Evolutionary conservation across 92 coral and sea anemone species (phyloP).

Genomic region (Galaxea fascicularis): DNA sequence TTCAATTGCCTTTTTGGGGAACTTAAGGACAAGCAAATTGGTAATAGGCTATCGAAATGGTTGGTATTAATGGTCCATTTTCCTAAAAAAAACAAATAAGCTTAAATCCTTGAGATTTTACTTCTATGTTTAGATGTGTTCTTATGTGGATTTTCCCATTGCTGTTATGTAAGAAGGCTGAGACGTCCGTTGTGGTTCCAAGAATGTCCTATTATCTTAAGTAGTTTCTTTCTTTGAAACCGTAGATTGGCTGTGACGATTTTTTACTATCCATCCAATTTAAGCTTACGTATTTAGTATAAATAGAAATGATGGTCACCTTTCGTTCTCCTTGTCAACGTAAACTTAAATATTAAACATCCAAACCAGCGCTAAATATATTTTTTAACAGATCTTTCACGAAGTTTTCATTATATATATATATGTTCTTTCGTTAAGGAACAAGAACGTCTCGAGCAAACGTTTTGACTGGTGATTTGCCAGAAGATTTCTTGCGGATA

Average conservation of each 20-base stretch:
- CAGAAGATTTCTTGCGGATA: constrained; percentile 86
- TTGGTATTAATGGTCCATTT: constrained; percentile 11
- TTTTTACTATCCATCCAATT: too few species aligned
- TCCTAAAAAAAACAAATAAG: too few species aligned
- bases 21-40: neutral
- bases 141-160: neutral
- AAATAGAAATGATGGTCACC: neutral
- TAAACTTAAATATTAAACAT: neutral
- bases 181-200: too few species aligned
- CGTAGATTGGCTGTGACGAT: too few species aligned
- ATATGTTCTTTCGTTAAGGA: neutral
- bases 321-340: neutral
- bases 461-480: constrained; percentile 96
- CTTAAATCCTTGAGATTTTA: neutral
- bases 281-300: constrained; percentile 1
- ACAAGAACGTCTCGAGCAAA: constrained; percentile 60
- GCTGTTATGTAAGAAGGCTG: neutral
- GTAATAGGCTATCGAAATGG: neutral
- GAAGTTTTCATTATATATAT: neutral
- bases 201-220: too few species aligned
- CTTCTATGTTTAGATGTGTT: neutral
- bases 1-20: neutral
- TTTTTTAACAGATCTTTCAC: neutral
- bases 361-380: neutral
- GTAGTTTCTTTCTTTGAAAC: too few species aligned